These are phyloP conservation scores for Copsychus sechellarum DNA, from an alignment of 2,113 vertebrate genomes.

Conservation along the genomic window DNA sequence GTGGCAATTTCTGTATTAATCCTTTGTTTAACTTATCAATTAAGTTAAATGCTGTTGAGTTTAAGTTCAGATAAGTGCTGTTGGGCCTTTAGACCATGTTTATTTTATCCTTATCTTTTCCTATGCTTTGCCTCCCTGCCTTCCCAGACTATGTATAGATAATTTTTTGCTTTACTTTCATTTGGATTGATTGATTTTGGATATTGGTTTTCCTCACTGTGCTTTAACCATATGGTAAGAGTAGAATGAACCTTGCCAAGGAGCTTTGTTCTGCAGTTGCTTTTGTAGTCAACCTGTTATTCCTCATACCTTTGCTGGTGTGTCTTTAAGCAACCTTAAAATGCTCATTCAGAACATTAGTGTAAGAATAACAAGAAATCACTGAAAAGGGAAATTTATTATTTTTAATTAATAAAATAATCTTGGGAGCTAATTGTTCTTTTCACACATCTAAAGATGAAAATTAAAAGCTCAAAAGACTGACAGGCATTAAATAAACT, in stretches of 20 bases:
- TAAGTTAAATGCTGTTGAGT: not conserved
- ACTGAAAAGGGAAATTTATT: not conserved
- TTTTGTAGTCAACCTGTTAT: not conserved
- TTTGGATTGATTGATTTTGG: not conserved
- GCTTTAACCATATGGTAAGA: not conserved
- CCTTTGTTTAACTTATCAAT: not conserved
- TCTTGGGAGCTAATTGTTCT: not conserved
- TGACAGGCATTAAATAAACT: not conserved
- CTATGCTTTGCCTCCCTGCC: not conserved
- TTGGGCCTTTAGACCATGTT: not conserved
- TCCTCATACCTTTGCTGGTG: not conserved
- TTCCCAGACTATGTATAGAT: not conserved
- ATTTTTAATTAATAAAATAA: not conserved
- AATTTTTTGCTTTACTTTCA: not conserved
- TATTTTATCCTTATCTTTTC: not conserved
- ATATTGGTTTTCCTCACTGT: not conserved
- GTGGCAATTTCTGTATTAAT: not conserved
- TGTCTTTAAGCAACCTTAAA: not conserved
- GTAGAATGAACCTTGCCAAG: not conserved
- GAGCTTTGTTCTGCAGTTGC: accelerated
- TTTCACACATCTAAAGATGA: not conserved
- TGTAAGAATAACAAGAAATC: not conserved
- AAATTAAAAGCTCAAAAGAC: not conserved
- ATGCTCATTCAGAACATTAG: not conserved
- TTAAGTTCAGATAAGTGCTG: not conserved